Evolutionary conservation across 2,888 invertebrate species (phyloP).

Genomic region (Aquatica leii): DNA sequence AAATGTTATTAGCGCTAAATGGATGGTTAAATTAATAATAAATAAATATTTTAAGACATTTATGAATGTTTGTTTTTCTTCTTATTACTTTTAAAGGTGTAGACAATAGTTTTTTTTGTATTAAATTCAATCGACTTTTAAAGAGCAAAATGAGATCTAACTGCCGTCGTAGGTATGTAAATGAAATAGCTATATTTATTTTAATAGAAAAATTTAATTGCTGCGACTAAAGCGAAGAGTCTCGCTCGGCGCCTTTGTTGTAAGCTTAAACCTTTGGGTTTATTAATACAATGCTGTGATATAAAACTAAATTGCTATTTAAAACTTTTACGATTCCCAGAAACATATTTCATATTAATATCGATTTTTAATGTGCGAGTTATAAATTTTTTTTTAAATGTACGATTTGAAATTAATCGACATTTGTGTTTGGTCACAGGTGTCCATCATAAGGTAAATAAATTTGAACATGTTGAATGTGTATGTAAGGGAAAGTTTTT

Average conservation of each 20-base stretch:
- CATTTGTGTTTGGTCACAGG: neutral
- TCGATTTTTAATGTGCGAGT: conserved; percentile 49
- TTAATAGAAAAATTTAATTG: conserved; percentile 54
- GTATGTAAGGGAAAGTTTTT: neutral
- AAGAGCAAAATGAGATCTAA: neutral
- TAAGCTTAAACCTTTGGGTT: conserved; percentile 45
- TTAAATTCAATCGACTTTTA: neutral
- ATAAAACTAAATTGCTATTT: conserved; percentile 51
- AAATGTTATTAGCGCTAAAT: too few species aligned
- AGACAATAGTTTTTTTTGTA: neutral
- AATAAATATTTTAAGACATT: neutral
- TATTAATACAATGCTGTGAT: conserved; percentile 54
- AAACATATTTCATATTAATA: conserved; percentile 55
- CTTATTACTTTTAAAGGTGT: too few species aligned
- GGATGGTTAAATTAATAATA: too few species aligned
- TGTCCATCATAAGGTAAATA: conserved; percentile 3
- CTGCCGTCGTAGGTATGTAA: conserved; percentile 48
- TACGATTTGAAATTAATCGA: neutral
- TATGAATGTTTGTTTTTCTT: neutral
- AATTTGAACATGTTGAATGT: neutral
- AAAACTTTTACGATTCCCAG: conserved; percentile 53
- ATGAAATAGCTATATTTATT: conserved; percentile 51
- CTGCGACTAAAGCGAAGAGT: conserved; percentile 45
- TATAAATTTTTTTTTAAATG: neutral
- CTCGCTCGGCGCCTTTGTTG: conserved; percentile 49